Evolutionary conservation across 1,140 invertebrate genomes (phyloP).

Genomic region (Prorops nasuta): DNA sequence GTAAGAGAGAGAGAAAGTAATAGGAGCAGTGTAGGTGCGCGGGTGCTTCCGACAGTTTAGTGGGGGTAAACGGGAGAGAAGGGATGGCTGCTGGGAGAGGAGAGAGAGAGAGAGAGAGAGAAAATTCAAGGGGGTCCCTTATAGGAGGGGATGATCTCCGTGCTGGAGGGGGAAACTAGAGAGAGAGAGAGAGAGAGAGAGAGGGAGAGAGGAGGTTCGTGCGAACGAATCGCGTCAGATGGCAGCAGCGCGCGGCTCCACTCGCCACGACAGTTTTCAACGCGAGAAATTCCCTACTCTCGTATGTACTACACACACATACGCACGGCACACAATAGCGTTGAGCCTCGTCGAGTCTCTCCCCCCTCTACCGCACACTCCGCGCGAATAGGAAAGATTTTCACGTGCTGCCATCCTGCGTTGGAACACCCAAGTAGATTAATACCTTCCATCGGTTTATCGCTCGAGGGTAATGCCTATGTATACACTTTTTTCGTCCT

Average conservation of each 20-base stretch:
- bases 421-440: neutral
- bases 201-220: neutral
- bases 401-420: slow-evolving; percentile 15
- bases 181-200: neutral
- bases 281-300: neutral
- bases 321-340: too few species aligned
- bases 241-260: slow-evolving; percentile 37
- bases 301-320: too few species aligned
- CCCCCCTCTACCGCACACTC: neutral
- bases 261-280: neutral
- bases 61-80: neutral
- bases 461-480: too few species aligned
- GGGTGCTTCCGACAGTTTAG: neutral
- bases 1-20: slow-evolving; percentile 1
- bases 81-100: neutral
- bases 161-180: neutral
- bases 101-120: slow-evolving; percentile 1
- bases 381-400: neutral
- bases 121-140: too few species aligned
- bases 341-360: neutral
- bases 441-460: too few species aligned
- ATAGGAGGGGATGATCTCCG: slow-evolving; percentile 3
- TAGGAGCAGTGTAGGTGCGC: slow-evolving; percentile 17
- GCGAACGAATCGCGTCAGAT: slow-evolving; percentile 16
- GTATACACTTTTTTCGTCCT: too few species aligned